Base-by-base conservation (phyloP, 2,888 invertebrate genomes). In the Daptonema setosum region DNA sequence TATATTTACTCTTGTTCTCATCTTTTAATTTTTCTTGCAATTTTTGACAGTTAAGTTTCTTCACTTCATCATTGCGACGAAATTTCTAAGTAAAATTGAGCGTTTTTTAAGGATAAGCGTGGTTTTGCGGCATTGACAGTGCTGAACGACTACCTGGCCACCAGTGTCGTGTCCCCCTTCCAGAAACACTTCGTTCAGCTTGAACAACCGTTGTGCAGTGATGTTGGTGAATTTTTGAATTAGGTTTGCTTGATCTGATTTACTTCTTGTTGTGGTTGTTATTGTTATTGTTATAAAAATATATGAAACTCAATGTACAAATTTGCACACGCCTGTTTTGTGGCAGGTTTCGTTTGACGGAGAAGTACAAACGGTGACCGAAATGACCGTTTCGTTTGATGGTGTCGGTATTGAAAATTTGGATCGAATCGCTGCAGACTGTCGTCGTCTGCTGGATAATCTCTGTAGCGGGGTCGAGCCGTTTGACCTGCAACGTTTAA, bases 121-220 rank as follows among this genome's bases (percentile, higher is more conserved):
- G n/a, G n/a, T n/a, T n/a, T 83, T 60, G 78, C 78, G 2, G 82
- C 80, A 5, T 78, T 81, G 61, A 78, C 78, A 30, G 73, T 85
- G 20, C 71, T 87, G 45, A 73, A 85, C 63, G 82, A 84, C 58
- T 87, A 87, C 72, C 73, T 88, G 56, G 83, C 83, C 20, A 83
- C 85, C 64, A 83, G 83, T 24, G 80, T 86, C 17, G 81, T 84
- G 28, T 82, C 85, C 61, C 86, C 86, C 20, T 74, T 88, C 55
- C 83, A 85, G 67, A 78, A 80, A 62, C 80, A 81, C 66, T 83
- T 87, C 71, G 83, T 87, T 1, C 86, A 87, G 74, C 78, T 80
- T 55, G 80, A 81, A 53, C 83, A 86, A 67, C 85, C 86, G 0
- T 79, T 79, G 62, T 85, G 85, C 26, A 85, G 83, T 66, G 79